Conservation (phyloP, 2,113 vertebrate species). For the Corythornis cristatus region DNA sequence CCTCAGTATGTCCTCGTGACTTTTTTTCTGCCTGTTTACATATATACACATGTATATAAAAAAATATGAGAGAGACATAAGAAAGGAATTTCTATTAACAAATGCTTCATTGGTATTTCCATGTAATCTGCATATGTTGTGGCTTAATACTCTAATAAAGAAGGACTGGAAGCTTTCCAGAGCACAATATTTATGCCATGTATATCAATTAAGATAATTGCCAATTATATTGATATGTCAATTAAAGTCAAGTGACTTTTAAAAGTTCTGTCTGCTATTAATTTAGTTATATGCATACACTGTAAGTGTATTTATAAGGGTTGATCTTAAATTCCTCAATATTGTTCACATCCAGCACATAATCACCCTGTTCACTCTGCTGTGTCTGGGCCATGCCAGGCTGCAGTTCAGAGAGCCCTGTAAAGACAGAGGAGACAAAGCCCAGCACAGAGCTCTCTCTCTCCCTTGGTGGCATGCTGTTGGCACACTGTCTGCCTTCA, state of each 20-base stretch:
- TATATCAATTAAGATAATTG: constrained; percentile 69
- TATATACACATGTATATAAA: background rate
- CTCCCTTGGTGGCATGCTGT: background rate
- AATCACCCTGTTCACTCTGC: background rate
- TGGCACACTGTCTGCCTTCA: background rate
- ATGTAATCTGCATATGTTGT: constrained; percentile 60
- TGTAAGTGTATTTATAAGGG: constrained; percentile 17
- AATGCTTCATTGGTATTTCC: constrained; percentile 55
- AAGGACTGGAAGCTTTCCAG: constrained; percentile 60
- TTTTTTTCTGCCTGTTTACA: constrained; percentile 27
- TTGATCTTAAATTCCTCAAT: constrained; percentile 14
- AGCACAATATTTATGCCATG: constrained; percentile 52
- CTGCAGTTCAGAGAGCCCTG: background rate
- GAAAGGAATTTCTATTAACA: constrained; percentile 42
- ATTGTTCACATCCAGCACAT: background rate
- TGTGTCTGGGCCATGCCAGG: background rate
- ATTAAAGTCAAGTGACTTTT: constrained; percentile 68
- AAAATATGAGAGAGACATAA: background rate
- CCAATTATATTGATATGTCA: constrained; percentile 67
- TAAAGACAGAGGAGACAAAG: background rate
- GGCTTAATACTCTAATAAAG: constrained; percentile 59
- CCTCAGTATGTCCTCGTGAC: background rate
- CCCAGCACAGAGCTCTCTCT: background rate
- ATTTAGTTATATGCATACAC: constrained; percentile 6
- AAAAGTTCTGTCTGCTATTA: constrained; percentile 60